These are phyloP conservation scores for Piprites chloris DNA, from an alignment of 2,113 vertebrate species.

Conservation along the genomic window DNA sequence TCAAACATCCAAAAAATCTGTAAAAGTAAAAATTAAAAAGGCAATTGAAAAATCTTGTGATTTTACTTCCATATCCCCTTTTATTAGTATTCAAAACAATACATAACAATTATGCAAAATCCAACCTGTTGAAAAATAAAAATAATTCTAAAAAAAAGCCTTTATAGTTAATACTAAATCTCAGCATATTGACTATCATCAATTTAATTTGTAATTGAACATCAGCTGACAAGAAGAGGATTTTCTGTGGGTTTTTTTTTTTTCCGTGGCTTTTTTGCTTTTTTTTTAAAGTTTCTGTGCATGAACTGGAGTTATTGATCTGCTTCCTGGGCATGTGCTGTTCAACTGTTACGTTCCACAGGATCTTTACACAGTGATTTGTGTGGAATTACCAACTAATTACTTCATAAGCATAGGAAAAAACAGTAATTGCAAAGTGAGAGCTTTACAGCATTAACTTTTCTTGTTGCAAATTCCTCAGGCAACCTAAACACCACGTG, in stretches of 20 bases:
- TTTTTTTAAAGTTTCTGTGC: fast-evolving
- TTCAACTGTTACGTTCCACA: background rate
- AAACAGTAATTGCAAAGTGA: background rate
- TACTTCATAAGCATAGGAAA: background rate
- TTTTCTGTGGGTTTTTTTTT: background rate
- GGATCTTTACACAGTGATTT: background rate
- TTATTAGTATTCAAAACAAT: background rate
- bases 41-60: background rate
- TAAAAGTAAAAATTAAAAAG: background rate
- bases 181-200: background rate
- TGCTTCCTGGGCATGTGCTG: background rate
- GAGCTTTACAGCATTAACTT: background rate
- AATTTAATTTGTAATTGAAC: background rate
- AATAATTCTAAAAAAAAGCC: background rate
- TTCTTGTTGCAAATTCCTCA: background rate
- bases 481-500: background rate
- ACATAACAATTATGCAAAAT: background rate
- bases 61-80: background rate
- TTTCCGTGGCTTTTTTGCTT: background rate
- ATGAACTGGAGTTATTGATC: background rate
- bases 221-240: background rate
- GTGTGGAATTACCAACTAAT: background rate
- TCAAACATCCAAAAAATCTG: background rate
- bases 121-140: background rate
- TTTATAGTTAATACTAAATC: background rate